Conservation (phyloP, 1,140 invertebrate genomes). For the Aethina tumida region DNA sequence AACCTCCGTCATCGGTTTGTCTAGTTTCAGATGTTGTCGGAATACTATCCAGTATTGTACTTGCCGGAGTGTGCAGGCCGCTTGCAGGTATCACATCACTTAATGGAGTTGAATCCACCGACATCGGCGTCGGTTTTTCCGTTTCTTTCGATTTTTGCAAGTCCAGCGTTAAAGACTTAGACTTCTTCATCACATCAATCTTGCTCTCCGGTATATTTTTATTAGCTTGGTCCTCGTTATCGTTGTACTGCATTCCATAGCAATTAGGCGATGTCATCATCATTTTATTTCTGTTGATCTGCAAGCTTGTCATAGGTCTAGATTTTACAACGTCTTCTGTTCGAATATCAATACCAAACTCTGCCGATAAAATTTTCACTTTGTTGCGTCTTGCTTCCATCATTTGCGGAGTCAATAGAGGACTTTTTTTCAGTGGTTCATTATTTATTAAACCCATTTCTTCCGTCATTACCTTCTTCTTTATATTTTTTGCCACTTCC, state of each 20-base stretch:
- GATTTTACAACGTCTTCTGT: constrained; percentile 12
- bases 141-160: constrained; percentile 16
- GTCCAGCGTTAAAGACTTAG: constrained; percentile 25
- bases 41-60: constrained; percentile 17
- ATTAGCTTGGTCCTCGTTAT: constrained; percentile 25
- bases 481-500: constrained; percentile 23
- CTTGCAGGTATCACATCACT: constrained; percentile 22
- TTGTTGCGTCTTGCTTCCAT: constrained; percentile 35
- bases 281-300: constrained; percentile 25
- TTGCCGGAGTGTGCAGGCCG: constrained; percentile 12
- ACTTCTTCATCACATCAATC: constrained; percentile 17
- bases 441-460: too few relatives aligned
- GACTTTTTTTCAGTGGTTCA: constrained; percentile 8
- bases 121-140: constrained; percentile 24
- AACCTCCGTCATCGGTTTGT: constrained; percentile 22
- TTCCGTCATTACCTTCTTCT: constrained; percentile 23
- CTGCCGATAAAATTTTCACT: constrained; percentile 31
- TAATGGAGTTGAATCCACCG: constrained; percentile 30
- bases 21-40: constrained; percentile 19
- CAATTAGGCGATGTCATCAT: constrained; percentile 17
- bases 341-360: constrained; percentile 25
- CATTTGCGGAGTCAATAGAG: constrained; percentile 8
- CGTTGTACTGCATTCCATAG: constrained; percentile 7
- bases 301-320: constrained; percentile 14
- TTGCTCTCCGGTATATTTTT: constrained; percentile 13